Conservation (phyloP, 2,113 vertebrate species). For the Cnemophilus loriae region DNA sequence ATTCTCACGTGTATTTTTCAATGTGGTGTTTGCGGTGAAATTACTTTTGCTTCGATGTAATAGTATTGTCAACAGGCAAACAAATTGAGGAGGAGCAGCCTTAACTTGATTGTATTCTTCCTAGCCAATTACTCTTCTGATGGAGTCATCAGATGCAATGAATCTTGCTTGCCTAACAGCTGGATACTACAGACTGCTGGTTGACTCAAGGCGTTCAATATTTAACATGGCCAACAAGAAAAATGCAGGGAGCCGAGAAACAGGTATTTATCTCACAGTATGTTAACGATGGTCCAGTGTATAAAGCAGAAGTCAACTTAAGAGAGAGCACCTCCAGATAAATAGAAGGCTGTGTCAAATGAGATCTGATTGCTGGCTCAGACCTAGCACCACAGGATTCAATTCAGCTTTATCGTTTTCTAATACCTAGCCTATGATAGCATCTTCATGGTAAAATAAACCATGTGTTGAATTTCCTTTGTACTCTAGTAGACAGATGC, state of each 20-base stretch:
- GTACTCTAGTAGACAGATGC: neutral
- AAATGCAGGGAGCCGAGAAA: constrained; percentile 74
- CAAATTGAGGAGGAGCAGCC: neutral
- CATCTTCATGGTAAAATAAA: neutral
- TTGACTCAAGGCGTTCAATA: constrained; percentile 95
- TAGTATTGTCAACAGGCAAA: neutral
- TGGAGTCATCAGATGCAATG: constrained; percentile 97
- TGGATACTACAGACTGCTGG: constrained; percentile 93
- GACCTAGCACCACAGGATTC: neutral
- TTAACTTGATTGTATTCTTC: constrained; percentile 55
- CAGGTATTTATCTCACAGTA: constrained; percentile 66
- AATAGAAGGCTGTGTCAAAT: neutral
- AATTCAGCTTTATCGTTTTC: neutral
- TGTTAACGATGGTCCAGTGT: neutral
- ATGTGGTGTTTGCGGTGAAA: neutral
- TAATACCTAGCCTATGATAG: neutral
- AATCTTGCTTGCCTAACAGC: constrained; percentile 97
- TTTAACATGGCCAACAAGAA: constrained; percentile 96
- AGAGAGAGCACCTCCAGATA: neutral
- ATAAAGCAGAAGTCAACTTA: neutral
- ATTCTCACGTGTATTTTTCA: neutral
- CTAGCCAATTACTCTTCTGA: constrained; percentile 94
- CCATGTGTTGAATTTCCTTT: neutral
- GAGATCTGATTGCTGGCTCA: neutral
- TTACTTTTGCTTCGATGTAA: neutral